phyloP scores from a whole-genome alignment of 2,113 vertebrate species.

The Anhinga anhinga region DNA sequence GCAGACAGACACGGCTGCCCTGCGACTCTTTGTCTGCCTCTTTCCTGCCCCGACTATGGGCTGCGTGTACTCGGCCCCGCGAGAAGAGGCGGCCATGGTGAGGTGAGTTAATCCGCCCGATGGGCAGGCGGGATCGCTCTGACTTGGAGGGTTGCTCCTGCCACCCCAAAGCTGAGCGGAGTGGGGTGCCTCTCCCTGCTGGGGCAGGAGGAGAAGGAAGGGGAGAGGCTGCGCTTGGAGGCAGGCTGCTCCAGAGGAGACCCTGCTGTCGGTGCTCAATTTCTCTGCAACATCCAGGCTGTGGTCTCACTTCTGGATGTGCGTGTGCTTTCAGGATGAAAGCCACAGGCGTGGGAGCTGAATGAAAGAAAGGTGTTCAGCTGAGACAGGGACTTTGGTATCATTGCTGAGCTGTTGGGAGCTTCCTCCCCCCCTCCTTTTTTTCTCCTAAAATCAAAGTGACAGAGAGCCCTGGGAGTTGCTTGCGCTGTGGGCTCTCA shows the following conservation, averaged over 20 bases:
- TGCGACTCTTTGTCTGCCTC: slow-evolving; percentile 39
- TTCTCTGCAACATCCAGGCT: background rate
- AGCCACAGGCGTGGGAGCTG: background rate
- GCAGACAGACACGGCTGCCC: background rate
- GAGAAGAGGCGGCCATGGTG: slow-evolving; percentile 73
- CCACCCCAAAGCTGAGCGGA: background rate
- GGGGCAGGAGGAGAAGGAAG: background rate
- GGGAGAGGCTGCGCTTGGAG: background rate
- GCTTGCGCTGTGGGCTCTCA: background rate
- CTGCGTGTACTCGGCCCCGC: slow-evolving; percentile 83
- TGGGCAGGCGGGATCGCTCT: background rate
- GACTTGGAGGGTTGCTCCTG: fast-evolving
- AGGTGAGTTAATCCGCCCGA: slow-evolving; percentile 79
- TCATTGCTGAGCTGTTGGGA: background rate
- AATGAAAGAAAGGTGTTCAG: background rate
- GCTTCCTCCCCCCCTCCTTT: background rate
- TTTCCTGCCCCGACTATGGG: slow-evolving; percentile 76
- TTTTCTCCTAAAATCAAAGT: background rate
- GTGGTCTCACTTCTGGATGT: fast-evolving
- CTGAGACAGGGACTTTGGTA: background rate
- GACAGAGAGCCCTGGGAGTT: background rate
- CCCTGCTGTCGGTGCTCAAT: fast-evolving
- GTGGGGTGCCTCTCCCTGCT: background rate
- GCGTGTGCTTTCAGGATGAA: background rate
- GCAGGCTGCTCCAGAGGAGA: background rate